Conservation (phyloP, 2,113 vertebrate species). For the Barnardius zonarius region DNA sequence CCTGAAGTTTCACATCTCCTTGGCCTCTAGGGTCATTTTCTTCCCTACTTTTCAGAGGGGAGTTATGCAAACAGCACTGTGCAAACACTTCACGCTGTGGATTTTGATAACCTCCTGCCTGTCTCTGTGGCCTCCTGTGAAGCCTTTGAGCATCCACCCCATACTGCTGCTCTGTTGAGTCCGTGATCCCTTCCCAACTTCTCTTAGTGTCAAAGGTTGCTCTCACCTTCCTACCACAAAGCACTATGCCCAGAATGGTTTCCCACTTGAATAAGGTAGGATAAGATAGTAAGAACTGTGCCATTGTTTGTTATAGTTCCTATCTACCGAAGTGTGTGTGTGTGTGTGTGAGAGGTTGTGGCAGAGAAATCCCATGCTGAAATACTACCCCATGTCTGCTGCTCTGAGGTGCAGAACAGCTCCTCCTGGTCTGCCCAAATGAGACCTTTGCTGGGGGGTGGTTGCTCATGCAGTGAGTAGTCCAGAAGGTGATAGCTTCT, state of each 20-base stretch:
- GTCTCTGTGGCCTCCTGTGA: neutral
- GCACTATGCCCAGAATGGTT: neutral
- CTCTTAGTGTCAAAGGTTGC: no score
- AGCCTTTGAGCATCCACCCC: neutral
- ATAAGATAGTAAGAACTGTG: neutral
- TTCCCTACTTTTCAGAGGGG: neutral
- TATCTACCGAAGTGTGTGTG: accelerated
- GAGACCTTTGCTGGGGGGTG: neutral
- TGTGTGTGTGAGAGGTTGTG: neutral
- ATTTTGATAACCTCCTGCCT: neutral
- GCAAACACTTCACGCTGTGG: neutral
- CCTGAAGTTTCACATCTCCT: neutral
- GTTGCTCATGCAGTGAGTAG: accelerated
- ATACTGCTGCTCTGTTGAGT: neutral
- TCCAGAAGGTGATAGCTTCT: neutral
- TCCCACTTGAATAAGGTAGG: neutral
- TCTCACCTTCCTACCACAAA: neutral
- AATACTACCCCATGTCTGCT: neutral
- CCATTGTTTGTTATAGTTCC: accelerated
- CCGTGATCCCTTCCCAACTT: neutral
- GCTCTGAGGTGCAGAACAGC: no score
- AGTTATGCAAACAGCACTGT: neutral
- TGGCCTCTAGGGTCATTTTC: neutral
- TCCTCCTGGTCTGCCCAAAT: neutral
- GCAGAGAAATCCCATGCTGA: neutral